phyloP scores from a whole-genome alignment of 37 sponge, comb jelly and placozoan genomes.

The Amphimedon queenslandica region DNA sequence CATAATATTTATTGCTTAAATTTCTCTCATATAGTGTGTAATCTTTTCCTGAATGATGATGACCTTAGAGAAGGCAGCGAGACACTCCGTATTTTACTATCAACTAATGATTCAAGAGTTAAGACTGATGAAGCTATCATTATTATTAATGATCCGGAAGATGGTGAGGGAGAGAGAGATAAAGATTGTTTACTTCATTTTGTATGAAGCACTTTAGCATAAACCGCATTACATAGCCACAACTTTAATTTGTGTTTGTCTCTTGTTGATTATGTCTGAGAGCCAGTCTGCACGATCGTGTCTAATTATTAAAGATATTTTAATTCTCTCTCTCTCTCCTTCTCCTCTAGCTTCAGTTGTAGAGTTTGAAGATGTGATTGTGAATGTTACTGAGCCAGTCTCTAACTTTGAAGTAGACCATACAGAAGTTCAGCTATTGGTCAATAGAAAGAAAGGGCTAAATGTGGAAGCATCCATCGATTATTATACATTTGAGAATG shows the following conservation, averaged over 20 bases:
- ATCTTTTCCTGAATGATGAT: slow-evolving; percentile 17
- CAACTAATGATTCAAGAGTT: background rate
- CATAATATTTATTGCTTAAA: background rate
- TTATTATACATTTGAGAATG: slow-evolving; percentile 18
- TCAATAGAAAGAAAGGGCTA: background rate
- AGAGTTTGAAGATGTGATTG: background rate
- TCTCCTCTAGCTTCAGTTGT: slow-evolving; percentile 13
- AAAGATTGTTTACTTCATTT: background rate
- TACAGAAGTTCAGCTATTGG: background rate
- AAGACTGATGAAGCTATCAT: slow-evolving; percentile 1
- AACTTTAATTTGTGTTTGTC: too few relatives aligned
- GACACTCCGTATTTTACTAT: background rate
- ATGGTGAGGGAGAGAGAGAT: slow-evolving; percentile 16
- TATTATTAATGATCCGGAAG: slow-evolving; percentile 30
- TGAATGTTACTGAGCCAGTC: slow-evolving; percentile 38
- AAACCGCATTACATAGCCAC: too few relatives aligned
- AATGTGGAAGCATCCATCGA: background rate
- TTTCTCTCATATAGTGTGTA: slow-evolving; percentile 6
- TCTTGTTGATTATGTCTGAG: slow-evolving; percentile 1
- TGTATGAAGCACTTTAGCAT: background rate
- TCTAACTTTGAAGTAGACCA: slow-evolving; percentile 33
- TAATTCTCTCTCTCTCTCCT: too few relatives aligned
- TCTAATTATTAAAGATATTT: background rate
- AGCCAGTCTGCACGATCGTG: background rate
- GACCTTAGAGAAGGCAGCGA: slow-evolving; percentile 28